These are phyloP conservation scores for Spodoptera picta DNA, from an alignment of 2,888 invertebrate genomes.

Conservation along the genomic window DNA sequence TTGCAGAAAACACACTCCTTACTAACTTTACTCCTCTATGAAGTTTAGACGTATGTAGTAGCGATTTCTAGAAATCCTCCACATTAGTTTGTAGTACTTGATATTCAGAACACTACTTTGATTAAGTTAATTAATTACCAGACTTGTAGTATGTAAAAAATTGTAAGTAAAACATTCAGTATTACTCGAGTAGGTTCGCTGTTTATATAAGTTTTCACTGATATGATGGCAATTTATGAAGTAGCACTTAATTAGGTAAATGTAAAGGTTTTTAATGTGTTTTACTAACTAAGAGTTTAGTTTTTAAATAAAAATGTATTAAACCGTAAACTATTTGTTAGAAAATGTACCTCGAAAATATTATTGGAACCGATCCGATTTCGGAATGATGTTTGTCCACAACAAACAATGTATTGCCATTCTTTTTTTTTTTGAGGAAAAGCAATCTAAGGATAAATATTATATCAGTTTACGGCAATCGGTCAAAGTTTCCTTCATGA, in stretches of 20 bases:
- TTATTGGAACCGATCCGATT: slow-evolving; percentile 62
- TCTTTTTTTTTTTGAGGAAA: slow-evolving; percentile 64
- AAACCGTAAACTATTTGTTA: slow-evolving; percentile 43
- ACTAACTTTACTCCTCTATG: slow-evolving; percentile 46
- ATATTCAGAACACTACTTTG: slow-evolving; percentile 10
- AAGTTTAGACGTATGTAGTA: slow-evolving; percentile 46
- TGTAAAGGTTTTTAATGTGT: too few species aligned
- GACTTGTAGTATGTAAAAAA: slow-evolving; percentile 11
- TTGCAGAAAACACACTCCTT: slow-evolving; percentile 56
- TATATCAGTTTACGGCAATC: slow-evolving; percentile 65
- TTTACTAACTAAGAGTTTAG: too few species aligned
- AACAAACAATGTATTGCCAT: slow-evolving; percentile 65
- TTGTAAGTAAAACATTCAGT: not conserved
- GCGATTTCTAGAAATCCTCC: slow-evolving; percentile 26
- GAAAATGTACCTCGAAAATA: slow-evolving; percentile 47
- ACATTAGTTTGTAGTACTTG: slow-evolving; percentile 19
- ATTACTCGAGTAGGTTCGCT: too few species aligned
- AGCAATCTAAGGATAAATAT: slow-evolving; percentile 70
- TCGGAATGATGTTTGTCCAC: slow-evolving; percentile 62
- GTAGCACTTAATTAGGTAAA: too few species aligned
- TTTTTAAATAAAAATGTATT: slow-evolving; percentile 25
- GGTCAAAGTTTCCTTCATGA: slow-evolving; percentile 64
- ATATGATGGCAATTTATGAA: too few species aligned
- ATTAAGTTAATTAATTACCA: slow-evolving; percentile 16
- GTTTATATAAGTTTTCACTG: too few species aligned